A percentile compares a stretch with the other conserved stretches of the same genome.
These are phyloP conservation scores for Pristionchus entomophagus DNA, from an alignment of 2,888 invertebrate genomes.

Conservation along the genomic window DNA sequence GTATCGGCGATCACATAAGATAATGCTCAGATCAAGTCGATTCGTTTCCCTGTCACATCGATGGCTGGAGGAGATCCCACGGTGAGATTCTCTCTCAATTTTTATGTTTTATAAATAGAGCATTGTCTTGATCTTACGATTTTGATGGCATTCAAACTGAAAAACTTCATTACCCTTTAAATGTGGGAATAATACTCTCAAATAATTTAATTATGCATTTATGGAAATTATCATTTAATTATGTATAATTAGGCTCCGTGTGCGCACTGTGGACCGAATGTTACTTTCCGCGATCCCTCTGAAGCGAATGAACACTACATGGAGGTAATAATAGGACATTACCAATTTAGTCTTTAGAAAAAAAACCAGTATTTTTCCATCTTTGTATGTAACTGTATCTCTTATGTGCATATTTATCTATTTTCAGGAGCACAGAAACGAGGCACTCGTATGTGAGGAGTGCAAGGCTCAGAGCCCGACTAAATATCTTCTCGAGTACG, in stretches of 20 bases:
- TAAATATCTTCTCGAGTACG: background rate
- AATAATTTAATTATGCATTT: background rate
- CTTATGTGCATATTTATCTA: background rate
- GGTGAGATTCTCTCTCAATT: background rate
- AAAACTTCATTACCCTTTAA: background rate
- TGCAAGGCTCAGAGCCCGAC: background rate
- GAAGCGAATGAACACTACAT: conserved; percentile 16
- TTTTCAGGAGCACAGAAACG: background rate
- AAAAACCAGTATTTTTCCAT: background rate
- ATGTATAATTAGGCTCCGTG: background rate
- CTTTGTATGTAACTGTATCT: background rate
- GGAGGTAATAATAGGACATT: no score
- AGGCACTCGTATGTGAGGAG: background rate
- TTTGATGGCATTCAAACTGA: background rate
- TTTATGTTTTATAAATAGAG: background rate
- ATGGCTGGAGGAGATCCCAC: background rate
- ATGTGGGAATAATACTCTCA: background rate
- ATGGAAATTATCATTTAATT: background rate
- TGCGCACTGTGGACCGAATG: background rate
- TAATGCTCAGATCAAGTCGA: background rate
- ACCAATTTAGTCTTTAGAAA: no score
- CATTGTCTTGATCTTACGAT: background rate
- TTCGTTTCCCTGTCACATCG: background rate
- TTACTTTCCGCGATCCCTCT: background rate
- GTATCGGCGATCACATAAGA: no score